Evolutionary conservation across 2,113 vertebrate genomes (phyloP).

Genomic region (Argyrosomus japonicus): DNA sequence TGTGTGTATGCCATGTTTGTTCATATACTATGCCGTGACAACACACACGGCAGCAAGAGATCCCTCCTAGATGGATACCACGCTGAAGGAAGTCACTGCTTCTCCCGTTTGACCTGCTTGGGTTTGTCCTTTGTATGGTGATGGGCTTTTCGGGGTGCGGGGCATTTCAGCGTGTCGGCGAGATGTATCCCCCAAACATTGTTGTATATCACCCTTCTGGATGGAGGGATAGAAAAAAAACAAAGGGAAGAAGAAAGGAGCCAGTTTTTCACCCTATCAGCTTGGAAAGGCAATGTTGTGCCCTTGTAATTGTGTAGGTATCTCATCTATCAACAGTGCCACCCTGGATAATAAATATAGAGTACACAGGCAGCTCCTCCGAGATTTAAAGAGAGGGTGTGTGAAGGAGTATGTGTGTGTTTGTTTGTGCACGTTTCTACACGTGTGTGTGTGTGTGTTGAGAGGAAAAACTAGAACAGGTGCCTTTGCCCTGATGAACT

Average conservation of each 20-base stretch:
- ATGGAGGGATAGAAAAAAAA: constrained; percentile 61
- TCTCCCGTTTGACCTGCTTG: constrained; percentile 41
- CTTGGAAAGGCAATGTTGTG: constrained; percentile 87
- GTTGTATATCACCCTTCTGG: constrained; percentile 76
- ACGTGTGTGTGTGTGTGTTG: constrained; percentile 40
- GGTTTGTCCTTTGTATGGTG: constrained; percentile 54
- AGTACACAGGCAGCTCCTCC: constrained; percentile 83
- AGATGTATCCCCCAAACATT: constrained; percentile 75
- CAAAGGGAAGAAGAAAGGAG: constrained; percentile 72
- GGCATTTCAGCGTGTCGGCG: constrained; percentile 41
- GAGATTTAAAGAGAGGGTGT: constrained; percentile 81
- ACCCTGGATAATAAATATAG: constrained; percentile 88
- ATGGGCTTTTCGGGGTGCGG: constrained; percentile 37
- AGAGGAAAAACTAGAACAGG: constrained; percentile 66
- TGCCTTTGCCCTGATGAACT: constrained; percentile 67
- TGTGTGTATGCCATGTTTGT: constrained; percentile 28
- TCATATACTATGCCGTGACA: constrained; percentile 7
- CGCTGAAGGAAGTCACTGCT: constrained; percentile 9
- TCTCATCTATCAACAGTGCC: constrained; percentile 88
- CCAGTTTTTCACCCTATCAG: constrained; percentile 86
- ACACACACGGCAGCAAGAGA: not conserved
- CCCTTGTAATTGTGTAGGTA: constrained; percentile 89
- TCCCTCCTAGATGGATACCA: constrained; percentile 8
- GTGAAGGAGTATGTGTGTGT: constrained; percentile 62
- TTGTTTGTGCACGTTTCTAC: constrained; percentile 38